Evolutionary conservation across 2,113 vertebrate species (phyloP), one percentile per base, ranked within the genome.

Genomic region (Drymodes brunneopygia): DNA sequence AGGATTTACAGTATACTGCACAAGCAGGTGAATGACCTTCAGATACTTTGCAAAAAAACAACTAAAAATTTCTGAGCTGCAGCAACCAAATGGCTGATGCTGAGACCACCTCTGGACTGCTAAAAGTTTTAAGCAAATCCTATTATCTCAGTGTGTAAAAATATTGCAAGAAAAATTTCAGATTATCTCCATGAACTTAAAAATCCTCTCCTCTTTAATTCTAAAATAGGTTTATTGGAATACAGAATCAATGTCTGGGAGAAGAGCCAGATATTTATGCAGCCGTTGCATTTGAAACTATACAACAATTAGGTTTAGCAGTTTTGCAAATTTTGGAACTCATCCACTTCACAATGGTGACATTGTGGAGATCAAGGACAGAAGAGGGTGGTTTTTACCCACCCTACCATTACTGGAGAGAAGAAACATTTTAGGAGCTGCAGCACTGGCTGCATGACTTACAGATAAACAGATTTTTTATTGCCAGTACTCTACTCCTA

Each of bases 191-290:
- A 29, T 71, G 64, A 90, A 79, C 60, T 71, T 92, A 80, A 83
- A 92, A 89, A 90, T 82, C 2, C 15, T 9, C 27, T 86, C 36
- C 31, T 74, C 35, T 91, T 7, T 42, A 29, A 15, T 91, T 91
- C 84, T 89, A 69, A 22, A 92, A 92, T 36, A 92, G 53, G 25
- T 58, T 81, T 92, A 57, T 20, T 81, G 77, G 69, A 85, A 22
- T 94, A 51, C 48, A 84, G 53, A 44, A 95, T 92, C 90, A 69
- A 73, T 90, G 79, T 65, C 65, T 74, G 84, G 71, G 81, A 93
- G 60, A 81, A 75, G 31, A 86, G 89, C 89, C 93, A 97, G 57
- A 56, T 33, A 92, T 90, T 95, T 96, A 81, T 95, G 94, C 90
- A 94, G 64, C 31, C 40, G 0, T 53, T 93, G 72, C 82, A 56